Base-by-base conservation (phyloP, 2,888 invertebrate species). In the Pimpla rufipes region DNA sequence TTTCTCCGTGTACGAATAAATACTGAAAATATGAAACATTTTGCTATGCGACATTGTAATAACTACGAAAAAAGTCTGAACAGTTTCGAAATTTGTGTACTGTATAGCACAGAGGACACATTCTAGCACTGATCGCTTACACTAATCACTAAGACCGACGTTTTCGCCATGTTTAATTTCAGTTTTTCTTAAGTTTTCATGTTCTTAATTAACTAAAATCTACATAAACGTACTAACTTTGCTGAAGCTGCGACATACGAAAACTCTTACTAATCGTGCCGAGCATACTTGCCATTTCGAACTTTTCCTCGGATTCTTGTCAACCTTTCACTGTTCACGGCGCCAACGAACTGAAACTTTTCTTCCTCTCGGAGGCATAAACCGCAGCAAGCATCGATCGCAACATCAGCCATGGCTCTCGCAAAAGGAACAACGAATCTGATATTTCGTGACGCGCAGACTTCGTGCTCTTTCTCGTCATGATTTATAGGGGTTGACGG, bases 361-460 rank as follows among this genome's bases (percentile, higher is more conserved):
- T 73, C 79, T 57, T 79, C 40, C 45, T 70, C 16, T 66, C 55
- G 59, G 23, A 47, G n/a, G 66, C 57, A 18, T 40, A 62, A 71
- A 59, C 59, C 57, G 76, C 62, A 67, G 71, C 35, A 55, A 37
- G 79, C 75, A 83, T 83, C 79, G 83, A 83, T 83, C 83, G 79
- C 59, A 67, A 79, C 76, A 73, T 73, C 71, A 68, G 67, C 67
- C 21, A 59, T 76, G 66, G n/a, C 59, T 71, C 45, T 75, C 67
- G 77, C 77, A 59, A 68, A 83, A 85, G 79, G 76, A 83, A 82
- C 84, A 70, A 81, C 81, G 71, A 74, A 79, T 79, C 76, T 87
- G 81, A 87, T 87, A 85, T 86, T 84, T 85, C 85, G 86, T 88
- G 87, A 86, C 85, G 83, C 77, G 81, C 77, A 86, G 79, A 76